Base-by-base conservation (phyloP, 2,888 invertebrate species). In the Cheilosia scutellata region DNA sequence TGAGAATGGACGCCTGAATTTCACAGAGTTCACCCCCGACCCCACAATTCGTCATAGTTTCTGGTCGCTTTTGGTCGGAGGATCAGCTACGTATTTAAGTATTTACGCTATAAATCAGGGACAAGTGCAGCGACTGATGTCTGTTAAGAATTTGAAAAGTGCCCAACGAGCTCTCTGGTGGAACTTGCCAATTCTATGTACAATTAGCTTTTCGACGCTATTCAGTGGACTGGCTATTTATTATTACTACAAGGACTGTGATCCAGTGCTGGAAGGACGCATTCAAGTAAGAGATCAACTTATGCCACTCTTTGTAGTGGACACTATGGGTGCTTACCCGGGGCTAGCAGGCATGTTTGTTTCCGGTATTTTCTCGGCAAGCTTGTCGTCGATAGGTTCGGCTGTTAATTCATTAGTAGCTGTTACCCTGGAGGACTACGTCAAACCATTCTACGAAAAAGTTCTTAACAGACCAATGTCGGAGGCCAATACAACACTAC, bases 351-450 rank as follows among this genome's bases (percentile, higher is more conserved):
- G 98, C 0, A 93, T 98, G 13, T 98, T 98, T 90, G 96, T 98
- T 0, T 97, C 98, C 5, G 96, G 98, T 2, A 96, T 98, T 72
- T 98, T 98, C 91, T 97, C 97, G 88, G 98, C 97, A 0, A 96
- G 98, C 0, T 93, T 98, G 4, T 98, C 98, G 60, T 97, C 98
- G 0, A 96, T 98, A 74, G 98, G 98, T 0, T 97, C 98, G 0
- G 95, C 97, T 0, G 94, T 98, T 72, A 98, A 98, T 90, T 97
- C 98, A 1, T 93, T 98, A 13, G 96, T 98, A 0, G 98, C 98
- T 1, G 97, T 98, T 2, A 96, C 97, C 0, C 93, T 98, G 49
- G 96, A 97, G 89, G 98, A 98, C 92, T 97, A 98, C 88, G 92
- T 98, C 1, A 95, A 95, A 91, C 94, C 94, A 1, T 75, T 94